A percentile compares a stretch with the other conserved stretches of the same genome.
Conservation (phyloP, 2,113 vertebrate species). For the Apodemus sylvaticus region DNA sequence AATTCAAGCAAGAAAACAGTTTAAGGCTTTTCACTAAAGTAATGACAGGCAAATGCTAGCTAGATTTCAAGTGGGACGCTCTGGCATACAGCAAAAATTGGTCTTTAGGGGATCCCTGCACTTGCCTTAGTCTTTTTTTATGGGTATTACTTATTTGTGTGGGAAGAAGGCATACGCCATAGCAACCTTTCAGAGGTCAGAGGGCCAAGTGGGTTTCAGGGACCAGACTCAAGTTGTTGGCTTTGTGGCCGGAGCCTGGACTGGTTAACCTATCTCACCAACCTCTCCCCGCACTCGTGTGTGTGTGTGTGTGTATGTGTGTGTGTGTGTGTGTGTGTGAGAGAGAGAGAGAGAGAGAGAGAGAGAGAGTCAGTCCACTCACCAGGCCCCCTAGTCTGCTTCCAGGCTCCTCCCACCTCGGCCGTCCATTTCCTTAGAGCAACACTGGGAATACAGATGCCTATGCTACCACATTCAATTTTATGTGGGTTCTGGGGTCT, state of each 20-base stretch:
- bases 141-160: background rate
- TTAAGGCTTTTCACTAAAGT: background rate
- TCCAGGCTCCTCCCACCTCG: background rate
- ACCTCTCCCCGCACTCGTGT: background rate
- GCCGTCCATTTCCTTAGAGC: background rate
- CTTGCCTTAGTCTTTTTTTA: background rate
- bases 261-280: background rate
- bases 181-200: background rate
- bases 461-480: background rate
- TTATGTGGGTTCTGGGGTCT: background rate
- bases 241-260: background rate
- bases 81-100: background rate
- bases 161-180: background rate
- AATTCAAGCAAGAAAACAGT: background rate
- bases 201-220: background rate
- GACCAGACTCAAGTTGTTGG: background rate
- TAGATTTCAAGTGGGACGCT: constrained; percentile 37
- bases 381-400: too few species aligned
- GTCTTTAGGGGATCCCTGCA: background rate
- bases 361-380: too few species aligned
- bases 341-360: too few species aligned
- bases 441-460: background rate
- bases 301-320: background rate
- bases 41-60: constrained; percentile 6
- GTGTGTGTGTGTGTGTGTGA: background rate